Conservation (phyloP, 2,888 invertebrate genomes). For the Idaea straminata region DNA sequence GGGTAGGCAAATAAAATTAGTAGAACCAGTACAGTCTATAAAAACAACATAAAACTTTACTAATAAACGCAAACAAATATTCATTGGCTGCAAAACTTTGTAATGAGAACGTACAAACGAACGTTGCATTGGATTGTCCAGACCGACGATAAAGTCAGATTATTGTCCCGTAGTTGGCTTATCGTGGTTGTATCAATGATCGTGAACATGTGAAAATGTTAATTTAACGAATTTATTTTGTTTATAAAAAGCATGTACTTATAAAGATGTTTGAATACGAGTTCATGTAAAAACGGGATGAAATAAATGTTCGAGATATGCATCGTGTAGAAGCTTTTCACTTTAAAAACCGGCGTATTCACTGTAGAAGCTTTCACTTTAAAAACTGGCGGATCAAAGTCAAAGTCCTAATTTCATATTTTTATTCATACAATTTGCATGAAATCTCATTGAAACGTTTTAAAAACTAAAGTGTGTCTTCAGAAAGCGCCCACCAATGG, state of each 20-base stretch:
- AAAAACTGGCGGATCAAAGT: too few species aligned
- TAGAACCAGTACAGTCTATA: not conserved
- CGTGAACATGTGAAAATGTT: constrained; percentile 39
- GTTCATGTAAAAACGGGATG: not conserved
- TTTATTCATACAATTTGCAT: too few species aligned
- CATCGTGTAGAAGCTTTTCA: too few species aligned
- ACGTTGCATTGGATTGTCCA: constrained; percentile 27
- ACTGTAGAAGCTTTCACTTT: too few species aligned
- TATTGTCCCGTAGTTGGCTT: constrained; percentile 45
- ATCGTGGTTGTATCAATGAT: constrained; percentile 47
- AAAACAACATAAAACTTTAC: constrained; percentile 8
- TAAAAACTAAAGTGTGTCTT: too few species aligned
- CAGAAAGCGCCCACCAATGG: too few species aligned
- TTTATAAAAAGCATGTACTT: constrained; percentile 7
- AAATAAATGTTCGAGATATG: too few species aligned
- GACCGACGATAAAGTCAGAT: constrained; percentile 54
- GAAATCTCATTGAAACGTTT: too few species aligned
- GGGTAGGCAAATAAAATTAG: too few species aligned
- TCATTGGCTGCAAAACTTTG: constrained; percentile 20
- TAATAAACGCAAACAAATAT: constrained; percentile 25
- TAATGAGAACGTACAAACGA: constrained; percentile 26
- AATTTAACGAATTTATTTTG: constrained; percentile 15
- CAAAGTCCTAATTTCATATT: too few species aligned
- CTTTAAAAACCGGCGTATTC: too few species aligned
- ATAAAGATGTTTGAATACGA: constrained; percentile 13